Base-by-base conservation (phyloP, 1,140 invertebrate species). In the Ostrea denselamellosa region DNA sequence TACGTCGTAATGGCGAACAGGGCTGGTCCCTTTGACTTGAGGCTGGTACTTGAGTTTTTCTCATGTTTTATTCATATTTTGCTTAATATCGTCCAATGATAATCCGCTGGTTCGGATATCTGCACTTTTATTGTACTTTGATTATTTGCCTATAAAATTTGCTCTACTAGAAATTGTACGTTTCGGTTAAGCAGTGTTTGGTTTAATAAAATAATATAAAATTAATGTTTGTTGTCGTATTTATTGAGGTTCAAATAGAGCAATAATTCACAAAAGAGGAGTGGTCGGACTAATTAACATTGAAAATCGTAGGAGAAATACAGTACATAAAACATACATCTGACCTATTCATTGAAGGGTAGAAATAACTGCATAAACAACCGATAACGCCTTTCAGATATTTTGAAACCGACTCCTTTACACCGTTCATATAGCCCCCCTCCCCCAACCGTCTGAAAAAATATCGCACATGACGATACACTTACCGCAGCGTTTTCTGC, bases 171-270 rank as follows among this genome's bases (percentile, higher is more conserved):
- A 58, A 85, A 85, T 85, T 52, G 83, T 85, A 85, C 14, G 53
- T 85, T 85, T 85, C 83, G 58, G 83, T 85, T 85, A 44, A 85
- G 83, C 83, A 56, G 34, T 58, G 53, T 85, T 85, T 58, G 25
- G 34, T 77, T 77, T 77, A 77, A 77, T 77, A 77, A 77, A 77
- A n/a, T n/a, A 10, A 77, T 77, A 10, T 34, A 34, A 77, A 34
- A 17, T 62, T 62, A 62, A 71, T 12, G 12, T 9, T 28, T 77
- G 22, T 77, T 77, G 17, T 77, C 28, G 14, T 71, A 8, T 0
- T 34, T 62, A 19, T 62, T 14, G 14, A n/a, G 5, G 58, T 62
- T n/a, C 7, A 62, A 19, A 44, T 44, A 44, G 2, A 44, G 34
- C 34, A 44, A 1, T 44, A 44, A 19, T 19, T 62, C n/a, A 19